phyloP scores from a whole-genome alignment of 2,888 invertebrate genomes.

The Ophion slaviceki region DNA sequence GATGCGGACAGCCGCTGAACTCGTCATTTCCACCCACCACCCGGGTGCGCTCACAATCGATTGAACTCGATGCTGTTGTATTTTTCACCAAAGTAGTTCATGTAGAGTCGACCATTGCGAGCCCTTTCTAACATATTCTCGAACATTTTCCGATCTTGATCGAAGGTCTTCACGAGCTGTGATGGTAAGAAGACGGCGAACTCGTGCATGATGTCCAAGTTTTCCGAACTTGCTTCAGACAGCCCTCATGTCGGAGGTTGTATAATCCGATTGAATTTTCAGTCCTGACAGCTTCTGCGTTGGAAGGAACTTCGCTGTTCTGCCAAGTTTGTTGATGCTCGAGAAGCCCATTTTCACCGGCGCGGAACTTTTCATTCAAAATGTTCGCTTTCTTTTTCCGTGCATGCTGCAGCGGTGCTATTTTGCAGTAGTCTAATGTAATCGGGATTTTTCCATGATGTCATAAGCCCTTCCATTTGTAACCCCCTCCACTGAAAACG shows the following conservation, averaged over 20 bases:
- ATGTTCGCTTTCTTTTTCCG: too few relatives aligned
- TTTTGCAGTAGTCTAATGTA: too few relatives aligned
- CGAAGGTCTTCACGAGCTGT: constrained; percentile 9
- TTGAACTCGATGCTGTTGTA: constrained; percentile 19
- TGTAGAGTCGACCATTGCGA: background rate
- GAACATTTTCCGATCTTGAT: background rate
- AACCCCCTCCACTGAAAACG: too few relatives aligned
- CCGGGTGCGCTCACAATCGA: too few relatives aligned
- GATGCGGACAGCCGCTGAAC: background rate
- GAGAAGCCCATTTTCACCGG: too few relatives aligned
- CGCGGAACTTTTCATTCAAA: too few relatives aligned
- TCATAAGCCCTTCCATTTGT: too few relatives aligned
- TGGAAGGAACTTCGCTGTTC: background rate
- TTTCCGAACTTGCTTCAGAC: constrained; percentile 8
- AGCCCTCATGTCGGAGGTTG: background rate
- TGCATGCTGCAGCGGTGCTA: too few relatives aligned
- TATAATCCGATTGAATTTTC: background rate
- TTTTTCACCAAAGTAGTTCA: constrained; percentile 32
- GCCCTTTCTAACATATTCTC: constrained; percentile 6
- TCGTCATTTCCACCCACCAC: background rate
- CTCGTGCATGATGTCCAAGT: background rate
- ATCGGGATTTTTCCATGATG: too few relatives aligned
- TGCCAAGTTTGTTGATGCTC: too few relatives aligned
- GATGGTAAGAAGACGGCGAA: constrained; percentile 36
- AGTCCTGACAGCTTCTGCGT: constrained; percentile 15